Conservation (phyloP, 2,888 invertebrate genomes). For the Hirtodrosophila alboralis region DNA sequence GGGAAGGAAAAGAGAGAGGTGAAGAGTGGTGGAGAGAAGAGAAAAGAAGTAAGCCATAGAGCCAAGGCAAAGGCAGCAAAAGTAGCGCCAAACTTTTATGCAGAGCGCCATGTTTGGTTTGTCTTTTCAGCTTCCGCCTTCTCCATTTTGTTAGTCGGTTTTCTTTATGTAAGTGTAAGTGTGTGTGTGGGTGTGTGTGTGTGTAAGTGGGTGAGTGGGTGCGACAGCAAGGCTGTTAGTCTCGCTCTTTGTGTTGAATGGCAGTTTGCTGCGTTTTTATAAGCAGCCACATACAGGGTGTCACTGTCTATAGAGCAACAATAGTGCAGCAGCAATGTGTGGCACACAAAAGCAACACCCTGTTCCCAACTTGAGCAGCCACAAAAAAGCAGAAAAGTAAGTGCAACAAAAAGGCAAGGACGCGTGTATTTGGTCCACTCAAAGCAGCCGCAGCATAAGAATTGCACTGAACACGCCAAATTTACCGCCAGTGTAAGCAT, state of each 20-base stretch:
- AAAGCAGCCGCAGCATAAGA: conserved; percentile 43
- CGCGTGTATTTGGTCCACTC: conserved; percentile 53
- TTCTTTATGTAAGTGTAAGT: conserved; percentile 32
- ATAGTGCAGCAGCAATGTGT: neutral
- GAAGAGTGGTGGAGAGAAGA: conserved; percentile 23
- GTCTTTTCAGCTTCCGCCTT: conserved; percentile 82
- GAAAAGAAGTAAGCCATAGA: conserved; percentile 19
- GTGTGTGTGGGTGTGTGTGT: conserved; percentile 18
- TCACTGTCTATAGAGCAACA: neutral
- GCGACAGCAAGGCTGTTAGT: conserved; percentile 19
- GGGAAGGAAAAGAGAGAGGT: conserved; percentile 32
- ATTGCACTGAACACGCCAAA: conserved; percentile 38
- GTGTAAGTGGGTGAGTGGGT: conserved; percentile 35
- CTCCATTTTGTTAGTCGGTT: conserved; percentile 47
- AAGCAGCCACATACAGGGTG: conserved; percentile 36
- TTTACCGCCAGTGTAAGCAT: conserved; percentile 39
- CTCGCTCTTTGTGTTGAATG: conserved; percentile 22
- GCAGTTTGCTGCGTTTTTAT: conserved; percentile 38
- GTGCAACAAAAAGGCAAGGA: conserved; percentile 53
- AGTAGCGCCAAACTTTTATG: conserved; percentile 73
- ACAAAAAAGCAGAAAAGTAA: conserved; percentile 33
- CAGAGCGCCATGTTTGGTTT: conserved; percentile 83
- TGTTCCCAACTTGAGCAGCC: conserved; percentile 39
- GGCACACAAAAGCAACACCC: conserved; percentile 14
- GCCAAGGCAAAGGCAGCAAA: conserved; percentile 28